phyloP scores from a whole-genome alignment of 1,140 invertebrate genomes.

The Heterodera carotae region DNA sequence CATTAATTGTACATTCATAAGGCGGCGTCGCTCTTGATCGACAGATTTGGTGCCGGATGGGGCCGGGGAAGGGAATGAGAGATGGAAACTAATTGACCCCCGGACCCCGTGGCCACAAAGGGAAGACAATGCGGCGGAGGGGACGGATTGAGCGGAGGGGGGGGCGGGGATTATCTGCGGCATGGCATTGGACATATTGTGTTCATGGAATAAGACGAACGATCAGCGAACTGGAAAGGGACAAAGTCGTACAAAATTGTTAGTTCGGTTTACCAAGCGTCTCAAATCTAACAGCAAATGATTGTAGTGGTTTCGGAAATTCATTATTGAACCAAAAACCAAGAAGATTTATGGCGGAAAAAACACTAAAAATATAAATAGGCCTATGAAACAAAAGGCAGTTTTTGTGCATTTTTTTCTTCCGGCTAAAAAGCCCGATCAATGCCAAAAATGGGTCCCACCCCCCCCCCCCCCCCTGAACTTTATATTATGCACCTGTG shows the following conservation, averaged over 20 bases:
- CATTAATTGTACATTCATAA: constrained; percentile 14
- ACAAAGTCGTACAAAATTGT: not conserved
- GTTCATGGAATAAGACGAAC: not conserved
- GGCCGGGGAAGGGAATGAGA: not conserved
- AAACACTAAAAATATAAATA: too few species aligned
- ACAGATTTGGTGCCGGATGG: not conserved
- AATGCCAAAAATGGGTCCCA: too few species aligned
- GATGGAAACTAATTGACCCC: constrained; percentile 10
- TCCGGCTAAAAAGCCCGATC: too few species aligned
- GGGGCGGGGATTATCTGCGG: constrained; percentile 1
- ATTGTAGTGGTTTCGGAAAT: too few species aligned
- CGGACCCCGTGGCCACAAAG: constrained; percentile 11
- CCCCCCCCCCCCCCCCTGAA: too few species aligned
- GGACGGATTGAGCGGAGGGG: not conserved
- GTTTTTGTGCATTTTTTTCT: too few species aligned
- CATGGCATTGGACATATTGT: not conserved
- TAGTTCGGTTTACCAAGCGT: too few species aligned
- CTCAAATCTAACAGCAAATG: too few species aligned
- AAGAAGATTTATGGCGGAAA: too few species aligned
- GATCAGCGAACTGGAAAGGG: not conserved
- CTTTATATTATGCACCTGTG: too few species aligned
- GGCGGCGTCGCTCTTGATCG: constrained; percentile 7
- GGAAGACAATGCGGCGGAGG: not conserved
- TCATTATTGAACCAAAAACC: too few species aligned
- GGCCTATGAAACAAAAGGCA: too few species aligned